A percentile compares a stretch with the other conserved stretches of the same genome.
These are phyloP conservation scores for Gastrophryne carolinensis DNA, from an alignment of 2,797 vertebrate genomes.

Conservation along the genomic window DNA sequence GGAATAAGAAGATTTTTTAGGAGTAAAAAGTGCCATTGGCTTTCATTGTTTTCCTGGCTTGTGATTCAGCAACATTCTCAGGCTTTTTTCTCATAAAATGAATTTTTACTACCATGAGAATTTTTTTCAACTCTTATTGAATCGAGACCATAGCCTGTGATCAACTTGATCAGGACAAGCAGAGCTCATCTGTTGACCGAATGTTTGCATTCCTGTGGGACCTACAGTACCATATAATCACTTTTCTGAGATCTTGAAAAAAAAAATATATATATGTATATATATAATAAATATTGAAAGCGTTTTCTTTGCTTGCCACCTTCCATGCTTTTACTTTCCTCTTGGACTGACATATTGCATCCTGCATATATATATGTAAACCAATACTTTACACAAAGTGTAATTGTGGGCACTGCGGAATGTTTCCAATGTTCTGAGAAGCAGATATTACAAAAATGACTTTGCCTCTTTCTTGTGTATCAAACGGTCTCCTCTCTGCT, in stretches of 20 bases:
- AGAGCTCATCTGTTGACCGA: too few species aligned
- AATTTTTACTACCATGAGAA: too few species aligned
- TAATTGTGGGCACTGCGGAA: constrained; percentile 48
- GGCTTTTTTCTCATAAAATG: too few species aligned
- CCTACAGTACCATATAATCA: background rate
- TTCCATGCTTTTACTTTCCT: background rate
- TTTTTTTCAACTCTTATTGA: too few species aligned
- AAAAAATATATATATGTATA: too few species aligned
- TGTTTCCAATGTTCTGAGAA: constrained; percentile 49
- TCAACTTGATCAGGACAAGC: too few species aligned
- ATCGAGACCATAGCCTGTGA: too few species aligned
- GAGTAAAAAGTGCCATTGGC: too few species aligned
- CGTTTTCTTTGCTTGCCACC: background rate
- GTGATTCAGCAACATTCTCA: too few species aligned
- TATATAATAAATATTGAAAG: constrained; percentile 13
- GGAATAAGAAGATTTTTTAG: too few species aligned
- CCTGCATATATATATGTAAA: constrained; percentile 43
- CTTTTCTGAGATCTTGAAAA: background rate
- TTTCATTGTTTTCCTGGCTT: too few species aligned
- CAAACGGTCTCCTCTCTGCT: constrained; percentile 39
- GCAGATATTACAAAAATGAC: constrained; percentile 53
- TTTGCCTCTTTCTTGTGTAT: constrained; percentile 49
- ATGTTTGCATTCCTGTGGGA: background rate
- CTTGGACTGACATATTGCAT: constrained; percentile 44
- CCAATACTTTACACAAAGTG: constrained; percentile 45